Conservation (phyloP, 2,113 vertebrate genomes). For the Barbus barbus region DNA sequence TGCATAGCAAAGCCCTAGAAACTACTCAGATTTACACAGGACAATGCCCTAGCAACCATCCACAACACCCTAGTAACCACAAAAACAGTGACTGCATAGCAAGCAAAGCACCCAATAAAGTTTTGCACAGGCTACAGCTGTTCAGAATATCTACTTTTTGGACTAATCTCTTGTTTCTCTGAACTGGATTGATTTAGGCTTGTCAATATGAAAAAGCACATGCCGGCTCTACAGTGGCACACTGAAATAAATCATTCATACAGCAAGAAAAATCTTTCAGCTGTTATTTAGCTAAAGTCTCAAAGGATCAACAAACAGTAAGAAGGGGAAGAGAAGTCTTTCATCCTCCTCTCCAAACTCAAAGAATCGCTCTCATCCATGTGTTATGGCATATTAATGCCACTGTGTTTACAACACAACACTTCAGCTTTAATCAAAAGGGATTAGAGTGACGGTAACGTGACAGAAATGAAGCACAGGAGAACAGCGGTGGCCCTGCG, state of each 20-base stretch:
- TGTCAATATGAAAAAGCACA: neutral
- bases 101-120: neutral
- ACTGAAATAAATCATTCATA: slow-evolving; percentile 1
- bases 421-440: slow-evolving; percentile 62
- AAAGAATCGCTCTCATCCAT: slow-evolving; percentile 56
- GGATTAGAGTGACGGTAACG: slow-evolving; percentile 46
- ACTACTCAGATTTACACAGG: neutral
- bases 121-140: neutral
- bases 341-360: slow-evolving; percentile 1
- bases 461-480: slow-evolving; percentile 24
- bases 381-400: slow-evolving; percentile 51
- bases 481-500: neutral
- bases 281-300: slow-evolving; percentile 39
- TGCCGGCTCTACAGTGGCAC: neutral
- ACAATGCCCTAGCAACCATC: neutral
- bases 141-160: neutral
- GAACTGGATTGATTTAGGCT: neutral
- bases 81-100: neutral
- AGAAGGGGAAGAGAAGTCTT: slow-evolving; percentile 40
- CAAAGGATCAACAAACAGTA: slow-evolving; percentile 9
- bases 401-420: slow-evolving; percentile 64
- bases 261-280: slow-evolving; percentile 45
- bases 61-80: neutral
- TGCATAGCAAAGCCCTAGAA: neutral
- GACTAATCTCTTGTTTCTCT: slow-evolving; percentile 9